Evolutionary conservation across 2,888 invertebrate species (phyloP), one percentile per base, ranked within the genome.

Genomic region (Drosophila anomalata): DNA sequence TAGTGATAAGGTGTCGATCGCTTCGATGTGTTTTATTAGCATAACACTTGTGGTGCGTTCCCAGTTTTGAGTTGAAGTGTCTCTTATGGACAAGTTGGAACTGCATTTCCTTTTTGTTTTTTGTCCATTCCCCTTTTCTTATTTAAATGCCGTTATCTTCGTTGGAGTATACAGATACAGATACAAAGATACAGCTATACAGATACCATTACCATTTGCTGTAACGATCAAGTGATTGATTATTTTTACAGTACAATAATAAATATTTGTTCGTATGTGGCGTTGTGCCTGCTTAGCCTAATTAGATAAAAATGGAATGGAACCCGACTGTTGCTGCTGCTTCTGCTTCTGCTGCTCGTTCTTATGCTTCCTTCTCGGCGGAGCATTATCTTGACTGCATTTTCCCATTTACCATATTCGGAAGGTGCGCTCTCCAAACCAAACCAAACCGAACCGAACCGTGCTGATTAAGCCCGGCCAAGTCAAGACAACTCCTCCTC

Each of bases 21-120:
- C 8, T 22, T 68, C 87, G 83, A 77, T 82, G 70, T 79, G 85
- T 81, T 88, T 89, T 88, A 89, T 88, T 88, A 88, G 87, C 89
- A 89, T 79, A 89, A 88, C 89, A 88, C 89, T 88, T 88, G 88
- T 80, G 81, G 56, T 68, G 44, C 61, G 56, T 56, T 52, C 44
- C 39, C 42, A 12, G 57, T 57, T 65, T 57, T 50, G 67, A 74
- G 76, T 70, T 67, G 78, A 67, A 61, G 70, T 55, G 31, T 51
- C 60, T 36, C 22, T 26, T 42, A 52, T 53, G 56, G 63, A 73
- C 79, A 74, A 79, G 80, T 78, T 80, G 74, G 59, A 70, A 56
- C 76, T 81, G 78, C 81, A 78, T 87, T 87, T 65, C 66, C 54
- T 54, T 65, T 63, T 63, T 63, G 44, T 50, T 17, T 12, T 7